Base-by-base conservation (phyloP, 2,113 vertebrate genomes). In the Synodontis membranacea region DNA sequence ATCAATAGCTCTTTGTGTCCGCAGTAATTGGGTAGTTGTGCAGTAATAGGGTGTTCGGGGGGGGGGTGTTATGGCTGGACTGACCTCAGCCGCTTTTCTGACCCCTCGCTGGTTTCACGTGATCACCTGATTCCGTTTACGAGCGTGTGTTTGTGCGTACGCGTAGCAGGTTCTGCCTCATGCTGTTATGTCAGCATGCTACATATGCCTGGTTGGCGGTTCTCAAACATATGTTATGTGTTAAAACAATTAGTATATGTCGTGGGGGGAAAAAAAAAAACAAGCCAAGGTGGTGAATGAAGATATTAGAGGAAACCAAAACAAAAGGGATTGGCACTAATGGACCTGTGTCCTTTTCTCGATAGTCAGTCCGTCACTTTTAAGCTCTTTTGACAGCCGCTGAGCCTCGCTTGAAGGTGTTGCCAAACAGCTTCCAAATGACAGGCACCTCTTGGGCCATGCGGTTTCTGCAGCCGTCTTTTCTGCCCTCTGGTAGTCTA, bases 401-500 rank as follows among this genome's bases (percentile, higher is more conserved):
- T 60, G 39, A 34, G 21, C 42, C 44, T 8, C 6, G 46, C 34
- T 80, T 34, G 56, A 83, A 31, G 31, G 42, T 25, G 76, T 66
- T 78, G 60, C 60, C 78, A 79, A 74, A 81, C 46, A 76, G 48
- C 82, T 75, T 84, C 56, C 44, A 91, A 91, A 91, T 89, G 91
- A 89, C 85, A 88, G 84, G 76, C 70, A 68, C 78, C 92, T 17
- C 81, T 91, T 92, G 89, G 82, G 88, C 89, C 91, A 86, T 84
- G 90, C 91, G 90, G 88, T 91, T 89, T 93, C 86, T 89, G 74
- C 86, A 88, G 89, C 83, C 46, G 11, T 87, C 86, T 88, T 54
- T 90, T 62, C 83, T 87, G 86, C 91, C 85, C 84, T 90, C 87
- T 86, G 66, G 82, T 74, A 34, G 66, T 76, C 82, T 84, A 37